Percentiles rank a stretch among this genome's conserved stretches.
These are phyloP conservation scores for Homarus americanus DNA, from an alignment of 1,140 invertebrate species.

Conservation along the genomic window DNA sequence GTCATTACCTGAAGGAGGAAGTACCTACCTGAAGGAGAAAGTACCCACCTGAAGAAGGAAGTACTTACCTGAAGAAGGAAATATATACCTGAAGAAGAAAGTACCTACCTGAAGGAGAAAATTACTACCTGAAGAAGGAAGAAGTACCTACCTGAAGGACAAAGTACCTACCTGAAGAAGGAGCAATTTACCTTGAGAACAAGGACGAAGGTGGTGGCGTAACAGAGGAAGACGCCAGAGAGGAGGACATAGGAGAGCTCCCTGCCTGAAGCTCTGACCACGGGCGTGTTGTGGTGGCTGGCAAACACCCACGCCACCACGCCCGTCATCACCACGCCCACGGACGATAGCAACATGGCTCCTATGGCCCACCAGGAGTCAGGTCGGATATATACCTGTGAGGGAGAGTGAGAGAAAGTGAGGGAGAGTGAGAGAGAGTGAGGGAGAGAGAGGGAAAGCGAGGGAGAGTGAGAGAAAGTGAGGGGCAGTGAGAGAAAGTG, in stretches of 20 bases:
- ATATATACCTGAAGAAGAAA: too few species aligned
- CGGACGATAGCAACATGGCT: constrained; percentile 82
- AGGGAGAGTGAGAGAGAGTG: background rate
- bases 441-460: background rate
- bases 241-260: constrained; percentile 93
- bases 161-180: too few species aligned
- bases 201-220: constrained; percentile 90
- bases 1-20: too few species aligned
- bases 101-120: too few species aligned
- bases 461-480: background rate
- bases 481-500: background rate
- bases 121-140: too few species aligned
- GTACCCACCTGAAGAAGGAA: too few species aligned
- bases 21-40: too few species aligned
- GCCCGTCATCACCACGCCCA: constrained; percentile 79
- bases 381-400: constrained; percentile 85
- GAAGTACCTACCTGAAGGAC: background rate
- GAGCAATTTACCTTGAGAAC: constrained; percentile 81
- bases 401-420: constrained; percentile 9
- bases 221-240: constrained; percentile 92
- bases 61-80: too few species aligned
- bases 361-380: constrained; percentile 89
- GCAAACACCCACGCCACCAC: constrained; percentile 83
- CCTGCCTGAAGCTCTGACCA: constrained; percentile 92
- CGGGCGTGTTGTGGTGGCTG: constrained; percentile 89